phyloP scores from a whole-genome alignment of 2,797 vertebrate genomes.

The Uromys caudimaculatus region DNA sequence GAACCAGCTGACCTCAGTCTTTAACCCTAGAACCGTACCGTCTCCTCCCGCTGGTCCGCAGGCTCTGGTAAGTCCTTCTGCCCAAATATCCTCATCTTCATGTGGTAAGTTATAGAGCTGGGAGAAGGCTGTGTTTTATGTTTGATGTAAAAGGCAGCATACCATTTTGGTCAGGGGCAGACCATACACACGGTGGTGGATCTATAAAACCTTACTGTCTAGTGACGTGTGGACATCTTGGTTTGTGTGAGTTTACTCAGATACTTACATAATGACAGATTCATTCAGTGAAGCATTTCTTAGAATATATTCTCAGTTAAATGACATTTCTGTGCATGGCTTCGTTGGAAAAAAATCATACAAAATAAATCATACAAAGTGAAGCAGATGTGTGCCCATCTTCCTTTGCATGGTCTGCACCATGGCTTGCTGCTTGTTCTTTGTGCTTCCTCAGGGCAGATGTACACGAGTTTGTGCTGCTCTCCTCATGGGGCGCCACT shows the following conservation, averaged over 20 bases:
- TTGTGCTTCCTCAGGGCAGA: background rate
- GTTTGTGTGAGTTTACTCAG: background rate
- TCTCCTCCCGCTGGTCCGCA: slow-evolving; percentile 89
- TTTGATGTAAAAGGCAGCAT: background rate
- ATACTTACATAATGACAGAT: background rate
- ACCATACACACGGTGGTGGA: background rate
- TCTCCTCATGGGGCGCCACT: background rate
- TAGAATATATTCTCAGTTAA: background rate
- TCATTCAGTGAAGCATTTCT: background rate
- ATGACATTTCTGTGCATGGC: background rate
- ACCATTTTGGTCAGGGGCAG: background rate
- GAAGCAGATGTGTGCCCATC: background rate
- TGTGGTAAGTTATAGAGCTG: background rate
- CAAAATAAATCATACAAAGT: background rate
- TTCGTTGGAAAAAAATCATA: background rate
- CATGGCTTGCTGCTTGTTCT: background rate
- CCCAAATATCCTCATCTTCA: background rate
- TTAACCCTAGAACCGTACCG: slow-evolving; percentile 94
- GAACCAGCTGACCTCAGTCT: slow-evolving; percentile 97
- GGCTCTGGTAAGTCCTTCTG: slow-evolving; percentile 87
- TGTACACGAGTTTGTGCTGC: background rate
- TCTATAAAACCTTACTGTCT: background rate
- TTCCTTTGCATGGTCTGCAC: background rate
- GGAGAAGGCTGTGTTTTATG: background rate
- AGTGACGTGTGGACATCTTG: background rate